A percentile compares a stretch with the other conserved stretches of the same genome.
phyloP scores from a whole-genome alignment of 2,888 invertebrate species.

The Timema podura region DNA sequence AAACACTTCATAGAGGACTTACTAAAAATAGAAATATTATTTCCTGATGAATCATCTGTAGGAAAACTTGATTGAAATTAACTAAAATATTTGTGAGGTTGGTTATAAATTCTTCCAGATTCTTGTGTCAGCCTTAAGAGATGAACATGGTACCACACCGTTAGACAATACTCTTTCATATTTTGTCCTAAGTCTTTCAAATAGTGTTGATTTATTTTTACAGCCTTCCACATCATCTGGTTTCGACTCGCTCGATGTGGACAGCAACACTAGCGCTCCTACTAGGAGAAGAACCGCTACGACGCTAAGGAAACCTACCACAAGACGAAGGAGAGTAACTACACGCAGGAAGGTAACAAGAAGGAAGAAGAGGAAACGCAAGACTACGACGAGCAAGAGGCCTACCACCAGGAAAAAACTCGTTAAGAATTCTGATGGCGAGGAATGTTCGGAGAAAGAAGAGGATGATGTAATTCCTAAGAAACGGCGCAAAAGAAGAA shows the following conservation, averaged over 20 bases:
- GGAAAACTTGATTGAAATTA: no score
- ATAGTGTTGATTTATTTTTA: constrained; percentile 15
- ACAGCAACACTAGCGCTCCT: constrained; percentile 19
- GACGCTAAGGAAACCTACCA: background rate
- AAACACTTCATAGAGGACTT: no score
- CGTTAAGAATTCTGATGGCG: constrained; percentile 20
- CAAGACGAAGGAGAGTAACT: background rate
- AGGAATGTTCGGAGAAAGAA: constrained; percentile 5
- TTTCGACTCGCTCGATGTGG: constrained; percentile 40
- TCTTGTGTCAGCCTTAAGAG: no score
- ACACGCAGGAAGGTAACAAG: background rate
- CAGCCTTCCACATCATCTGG: constrained; percentile 46
- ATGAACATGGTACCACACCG: no score
- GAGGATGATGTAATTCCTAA: constrained; percentile 20
- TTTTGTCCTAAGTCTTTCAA: no score
- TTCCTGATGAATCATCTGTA: no score
- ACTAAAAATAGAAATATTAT: no score
- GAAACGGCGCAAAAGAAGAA: constrained; percentile 27
- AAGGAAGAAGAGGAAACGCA: constrained; percentile 28
- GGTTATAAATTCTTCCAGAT: no score
- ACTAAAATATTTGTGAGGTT: no score
- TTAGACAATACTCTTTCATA: no score
- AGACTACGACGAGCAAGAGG: constrained; percentile 39
- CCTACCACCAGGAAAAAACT: background rate
- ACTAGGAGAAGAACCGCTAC: constrained; percentile 4